Conservation (phyloP, 1,140 invertebrate species). For the Pomacea maculata region DNA sequence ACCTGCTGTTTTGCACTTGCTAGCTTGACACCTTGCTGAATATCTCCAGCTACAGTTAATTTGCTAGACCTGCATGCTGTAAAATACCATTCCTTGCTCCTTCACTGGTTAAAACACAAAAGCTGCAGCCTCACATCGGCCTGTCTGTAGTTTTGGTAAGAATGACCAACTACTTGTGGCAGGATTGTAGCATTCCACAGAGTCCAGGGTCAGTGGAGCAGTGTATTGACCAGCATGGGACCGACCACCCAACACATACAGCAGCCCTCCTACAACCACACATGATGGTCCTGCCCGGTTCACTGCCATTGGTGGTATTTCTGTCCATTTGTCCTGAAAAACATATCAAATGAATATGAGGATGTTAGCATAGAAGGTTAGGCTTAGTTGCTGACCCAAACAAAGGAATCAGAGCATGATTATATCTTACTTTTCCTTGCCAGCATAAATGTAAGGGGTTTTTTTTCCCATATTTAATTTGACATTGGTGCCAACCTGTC, state of each 20-base stretch:
- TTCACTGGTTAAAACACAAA: conserved; percentile 68
- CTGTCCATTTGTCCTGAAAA: conserved; percentile 80
- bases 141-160: conserved; percentile 78
- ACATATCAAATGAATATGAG: conserved; percentile 17
- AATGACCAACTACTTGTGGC: conserved; percentile 78
- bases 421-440: no score
- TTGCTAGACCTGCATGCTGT: no score
- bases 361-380: background rate
- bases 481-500: no score
- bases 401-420: no score
- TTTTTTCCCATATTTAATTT: no score
- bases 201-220: conserved; percentile 74
- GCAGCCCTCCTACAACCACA: conserved; percentile 79
- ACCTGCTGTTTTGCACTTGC: no score
- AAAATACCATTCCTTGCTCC: no score
- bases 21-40: background rate
- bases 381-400: background rate
- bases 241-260: conserved; percentile 83
- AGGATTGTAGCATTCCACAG: conserved; percentile 84
- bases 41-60: background rate
- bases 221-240: conserved; percentile 35
- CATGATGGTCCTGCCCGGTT: conserved; percentile 84
- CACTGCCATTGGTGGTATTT: conserved; percentile 77
- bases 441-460: no score
- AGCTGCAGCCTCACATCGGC: conserved; percentile 85